phyloP scores from a whole-genome alignment of 2,888 invertebrate species.

The Dinocampus coccinellae region DNA sequence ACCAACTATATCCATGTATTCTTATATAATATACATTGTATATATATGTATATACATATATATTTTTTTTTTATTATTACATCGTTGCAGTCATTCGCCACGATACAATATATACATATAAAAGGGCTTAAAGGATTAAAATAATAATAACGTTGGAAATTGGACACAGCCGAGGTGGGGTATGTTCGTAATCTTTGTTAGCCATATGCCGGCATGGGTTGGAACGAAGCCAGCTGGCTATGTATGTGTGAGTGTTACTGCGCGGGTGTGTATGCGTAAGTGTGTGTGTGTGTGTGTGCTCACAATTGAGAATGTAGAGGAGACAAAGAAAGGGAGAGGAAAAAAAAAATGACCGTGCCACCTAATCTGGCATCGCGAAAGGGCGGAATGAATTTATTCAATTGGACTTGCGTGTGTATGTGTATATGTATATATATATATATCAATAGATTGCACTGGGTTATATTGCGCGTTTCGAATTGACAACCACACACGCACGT shows the following conservation, averaged over 20 bases:
- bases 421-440: background rate
- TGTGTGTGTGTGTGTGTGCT: background rate
- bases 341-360: conserved; percentile 57
- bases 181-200: conserved; percentile 61
- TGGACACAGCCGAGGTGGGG: conserved; percentile 61
- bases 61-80: conserved; percentile 28
- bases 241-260: conserved; percentile 2
- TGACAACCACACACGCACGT: conserved; percentile 38
- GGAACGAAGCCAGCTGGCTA: conserved; percentile 62
- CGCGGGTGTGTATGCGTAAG: background rate
- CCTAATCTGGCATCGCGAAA: conserved; percentile 61
- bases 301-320: conserved; percentile 8
- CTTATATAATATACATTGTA: background rate
- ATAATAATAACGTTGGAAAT: conserved; percentile 65
- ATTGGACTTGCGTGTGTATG: conserved; percentile 50
- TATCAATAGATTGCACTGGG: conserved; percentile 32
- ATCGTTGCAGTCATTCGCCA: conserved; percentile 27
- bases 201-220: conserved; percentile 61
- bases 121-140: conserved; percentile 59
- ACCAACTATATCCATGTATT: background rate
- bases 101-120: conserved; percentile 33
- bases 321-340: background rate
- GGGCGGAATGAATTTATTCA: conserved; percentile 64
- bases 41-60: background rate
- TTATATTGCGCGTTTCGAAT: conserved; percentile 41